These are phyloP conservation scores for Sclerurus mexicanus DNA, from an alignment of 2,113 vertebrate genomes.

Conservation along the genomic window DNA sequence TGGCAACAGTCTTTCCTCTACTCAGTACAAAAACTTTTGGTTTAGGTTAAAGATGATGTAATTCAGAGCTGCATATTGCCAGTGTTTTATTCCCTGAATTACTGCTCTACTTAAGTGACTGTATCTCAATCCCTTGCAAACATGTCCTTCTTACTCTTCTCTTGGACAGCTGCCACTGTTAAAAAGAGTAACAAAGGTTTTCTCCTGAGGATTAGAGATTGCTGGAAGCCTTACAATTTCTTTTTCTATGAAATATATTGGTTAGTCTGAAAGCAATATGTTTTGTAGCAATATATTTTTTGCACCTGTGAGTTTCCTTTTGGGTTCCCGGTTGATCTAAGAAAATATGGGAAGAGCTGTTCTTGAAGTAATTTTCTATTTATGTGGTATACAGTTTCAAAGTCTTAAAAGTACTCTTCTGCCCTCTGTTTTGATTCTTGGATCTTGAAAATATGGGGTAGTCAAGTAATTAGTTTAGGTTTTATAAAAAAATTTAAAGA, in stretches of 20 bases:
- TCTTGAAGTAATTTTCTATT: background rate
- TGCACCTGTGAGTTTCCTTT: background rate
- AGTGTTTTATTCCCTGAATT: background rate
- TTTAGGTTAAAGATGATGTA: conserved; percentile 27
- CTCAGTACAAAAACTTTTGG: background rate
- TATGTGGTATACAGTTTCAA: background rate
- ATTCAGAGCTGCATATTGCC: background rate
- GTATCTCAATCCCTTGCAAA: background rate
- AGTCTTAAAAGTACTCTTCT: background rate
- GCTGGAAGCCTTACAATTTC: background rate
- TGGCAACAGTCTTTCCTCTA: background rate
- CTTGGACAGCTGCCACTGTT: background rate
- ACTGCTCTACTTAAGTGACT: background rate
- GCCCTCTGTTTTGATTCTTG: background rate
- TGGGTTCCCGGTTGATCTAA: background rate
- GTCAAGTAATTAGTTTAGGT: background rate
- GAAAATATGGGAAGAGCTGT: background rate
- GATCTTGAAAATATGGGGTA: background rate
- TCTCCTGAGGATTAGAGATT: background rate
- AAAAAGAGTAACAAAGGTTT: background rate
- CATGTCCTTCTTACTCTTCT: background rate
- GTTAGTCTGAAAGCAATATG: background rate
- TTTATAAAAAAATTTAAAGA: background rate
- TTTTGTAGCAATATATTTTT: background rate
- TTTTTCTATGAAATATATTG: background rate